Base-by-base conservation (phyloP, 2,888 invertebrate genomes). In the Plebejus melissa region DNA sequence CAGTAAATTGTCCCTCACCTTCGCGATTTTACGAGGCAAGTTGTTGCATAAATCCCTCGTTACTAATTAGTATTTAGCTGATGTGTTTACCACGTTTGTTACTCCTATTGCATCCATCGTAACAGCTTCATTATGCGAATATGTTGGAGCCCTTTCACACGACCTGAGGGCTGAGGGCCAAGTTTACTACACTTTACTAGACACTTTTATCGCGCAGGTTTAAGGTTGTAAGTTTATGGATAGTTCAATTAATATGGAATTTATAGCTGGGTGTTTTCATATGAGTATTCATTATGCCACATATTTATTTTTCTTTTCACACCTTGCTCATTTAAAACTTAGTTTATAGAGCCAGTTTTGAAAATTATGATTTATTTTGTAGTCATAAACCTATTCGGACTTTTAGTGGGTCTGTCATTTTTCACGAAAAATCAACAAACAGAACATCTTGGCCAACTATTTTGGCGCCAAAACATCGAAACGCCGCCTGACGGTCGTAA, bases 401-500 rank as follows among this genome's bases (percentile, higher is more conserved):
- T 11, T 69, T 80, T 79, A 74, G 36, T 46, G 41, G 50, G 32
- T 57, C 32, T 74, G 57, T 60, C 54, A 75, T 60, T 36, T 74
- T 74, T 57, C 46, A n/a, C 74, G 71, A 74, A 76, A 58, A 69
- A 74, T 75, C 75, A 75, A 77, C 76, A 78, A 79, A 78, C 57
- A 69, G 50, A 28, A 77, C 75, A 74, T 76, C 75, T 77, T 70
- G 72, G 75, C 69, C 69, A 74, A 74, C 87, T 89, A 88, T 89
- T 93, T 93, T 92, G 92, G 91, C 92, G 93, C 92, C 92, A 91
- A 92, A 93, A 93, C 87, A 85, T 86, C 88, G 86, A 88, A 90
- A 89, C 88, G 88, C 87, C 89, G 88, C 87, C 87, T 86, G 89
- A 79, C 82, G 86, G 82, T 91, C 93, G 90, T 93, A 92, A 93